Evolutionary conservation across 2,113 vertebrate species (phyloP), one percentile per base, ranked within the genome.

Genomic region (Neogobius melanostomus): DNA sequence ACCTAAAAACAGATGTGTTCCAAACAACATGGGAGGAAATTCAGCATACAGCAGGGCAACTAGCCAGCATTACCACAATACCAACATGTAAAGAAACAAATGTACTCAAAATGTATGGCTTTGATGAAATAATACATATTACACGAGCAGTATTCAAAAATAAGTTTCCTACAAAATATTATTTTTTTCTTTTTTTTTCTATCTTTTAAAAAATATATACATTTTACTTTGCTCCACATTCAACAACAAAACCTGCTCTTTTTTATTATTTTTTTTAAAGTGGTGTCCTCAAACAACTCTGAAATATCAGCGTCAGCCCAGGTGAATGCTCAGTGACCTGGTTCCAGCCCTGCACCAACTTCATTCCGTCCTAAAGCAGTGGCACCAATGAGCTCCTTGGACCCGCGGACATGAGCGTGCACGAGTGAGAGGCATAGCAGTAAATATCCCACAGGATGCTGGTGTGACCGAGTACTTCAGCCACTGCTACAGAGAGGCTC

Each of bases 261-360:
- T 66, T n/a, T 3, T 36, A n/a, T 75, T 46, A 21, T 57, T 3
- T 17, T 6, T 36, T 10, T 42, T 28, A 10, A 59, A 52, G 74
- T 52, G 66, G 17, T 46, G 48, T 68, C 71, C 16, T 71, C 42
- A 50, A 44, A 61, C 61, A 60, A 70, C 64, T 64, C 52, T 36
- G 42, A 53, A 87, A 90, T 88, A 87, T 90, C 87, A 86, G 60
- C 81, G 61, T 75, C 64, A 74, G 63, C 70, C 63, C 79, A 80
- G 83, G 86, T 87, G 80, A 70, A 76, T 90, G 87, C 82, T 89
- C 82, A 87, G 78, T 89, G 89, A 90, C 89, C 88, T 85, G 88
- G 66, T 81, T 83, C 76, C 76, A 83, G 72, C 83, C 80, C 75
- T 68, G 63, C 80, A 83, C 80, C 67, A 80, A 74, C 80, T 82